A percentile compares a stretch with the other conserved stretches of the same genome.
Evolutionary conservation across 1,140 invertebrate species (phyloP).

Genomic region (Drosophila dunni): DNA sequence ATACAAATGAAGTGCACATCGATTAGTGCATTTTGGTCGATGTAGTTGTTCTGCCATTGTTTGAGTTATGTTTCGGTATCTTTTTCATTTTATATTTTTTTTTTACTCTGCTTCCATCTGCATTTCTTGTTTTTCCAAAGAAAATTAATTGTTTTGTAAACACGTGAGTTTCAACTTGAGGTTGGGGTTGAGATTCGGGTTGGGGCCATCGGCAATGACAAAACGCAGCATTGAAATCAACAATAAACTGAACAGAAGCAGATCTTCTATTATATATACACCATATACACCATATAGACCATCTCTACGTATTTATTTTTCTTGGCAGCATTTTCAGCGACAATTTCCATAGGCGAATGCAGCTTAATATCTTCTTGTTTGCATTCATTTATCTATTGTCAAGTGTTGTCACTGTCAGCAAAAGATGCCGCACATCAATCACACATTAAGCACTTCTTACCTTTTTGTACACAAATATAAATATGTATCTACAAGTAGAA

Average conservation of each 20-base stretch:
- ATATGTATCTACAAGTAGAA: slow-evolving; percentile 31
- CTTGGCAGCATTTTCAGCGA: slow-evolving; percentile 35
- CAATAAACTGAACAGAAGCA: slow-evolving; percentile 50
- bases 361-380: slow-evolving; percentile 55
- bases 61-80: slow-evolving; percentile 81
- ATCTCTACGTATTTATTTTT: slow-evolving; percentile 30
- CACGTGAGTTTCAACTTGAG: slow-evolving; percentile 52
- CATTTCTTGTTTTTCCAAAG: slow-evolving; percentile 67
- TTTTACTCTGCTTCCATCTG: slow-evolving; percentile 28
- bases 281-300: slow-evolving; percentile 25
- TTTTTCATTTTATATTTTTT: slow-evolving; percentile 65
- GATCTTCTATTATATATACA: slow-evolving; percentile 32
- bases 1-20: slow-evolving; percentile 76
- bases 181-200: slow-evolving; percentile 10
- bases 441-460: slow-evolving; percentile 45
- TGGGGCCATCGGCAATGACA: slow-evolving; percentile 32
- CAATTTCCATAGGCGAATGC: slow-evolving; percentile 39
- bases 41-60: slow-evolving; percentile 42
- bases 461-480: slow-evolving; percentile 31
- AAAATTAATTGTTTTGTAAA: slow-evolving; percentile 83
- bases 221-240: slow-evolving; percentile 32
- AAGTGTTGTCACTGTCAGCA: slow-evolving; percentile 44
- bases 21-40: slow-evolving; percentile 68
- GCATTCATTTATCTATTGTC: slow-evolving; percentile 42
- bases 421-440: slow-evolving; percentile 69